Evolutionary conservation across 2,888 invertebrate species (phyloP).

Genomic region (Achlya flavicornis): DNA sequence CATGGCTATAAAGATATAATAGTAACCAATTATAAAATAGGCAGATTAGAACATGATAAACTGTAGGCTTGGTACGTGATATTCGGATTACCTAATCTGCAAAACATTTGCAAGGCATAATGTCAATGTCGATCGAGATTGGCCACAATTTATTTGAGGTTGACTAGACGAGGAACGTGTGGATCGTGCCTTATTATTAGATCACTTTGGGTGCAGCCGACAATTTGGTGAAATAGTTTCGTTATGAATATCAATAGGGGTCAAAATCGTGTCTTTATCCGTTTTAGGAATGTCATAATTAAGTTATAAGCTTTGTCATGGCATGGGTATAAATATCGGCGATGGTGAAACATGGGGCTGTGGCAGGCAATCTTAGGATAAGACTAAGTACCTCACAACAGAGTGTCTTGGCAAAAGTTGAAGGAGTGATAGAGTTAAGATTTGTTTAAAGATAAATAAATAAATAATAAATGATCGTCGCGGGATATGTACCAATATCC

Average conservation of each 20-base stretch:
- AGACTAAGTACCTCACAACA: too few species aligned
- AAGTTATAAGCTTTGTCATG: background rate
- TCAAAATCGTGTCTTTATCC: background rate
- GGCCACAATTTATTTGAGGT: background rate
- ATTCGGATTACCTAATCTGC: constrained; percentile 2
- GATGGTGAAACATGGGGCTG: too few species aligned
- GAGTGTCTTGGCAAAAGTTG: too few species aligned
- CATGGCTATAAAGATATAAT: background rate
- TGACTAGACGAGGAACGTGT: background rate
- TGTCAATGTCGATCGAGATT: background rate
- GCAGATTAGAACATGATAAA: background rate
- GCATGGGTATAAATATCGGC: too few species aligned
- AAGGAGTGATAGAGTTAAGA: too few species aligned
- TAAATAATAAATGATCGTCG: too few species aligned
- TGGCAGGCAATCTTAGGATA: too few species aligned
- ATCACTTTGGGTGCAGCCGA: constrained; percentile 4
- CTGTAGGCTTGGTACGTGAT: background rate
- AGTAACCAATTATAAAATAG: background rate
- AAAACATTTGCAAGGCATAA: background rate
- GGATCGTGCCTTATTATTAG: constrained; percentile 1
- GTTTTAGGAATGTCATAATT: background rate
- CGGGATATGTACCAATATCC: too few species aligned
- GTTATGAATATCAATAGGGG: constrained; percentile 3
- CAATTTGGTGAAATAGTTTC: constrained; percentile 2
- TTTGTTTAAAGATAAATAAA: too few species aligned